Evolutionary conservation across 2,888 invertebrate species (phyloP), one percentile per base, ranked within the genome.

Genomic region (Bembecia ichneumoniformis): DNA sequence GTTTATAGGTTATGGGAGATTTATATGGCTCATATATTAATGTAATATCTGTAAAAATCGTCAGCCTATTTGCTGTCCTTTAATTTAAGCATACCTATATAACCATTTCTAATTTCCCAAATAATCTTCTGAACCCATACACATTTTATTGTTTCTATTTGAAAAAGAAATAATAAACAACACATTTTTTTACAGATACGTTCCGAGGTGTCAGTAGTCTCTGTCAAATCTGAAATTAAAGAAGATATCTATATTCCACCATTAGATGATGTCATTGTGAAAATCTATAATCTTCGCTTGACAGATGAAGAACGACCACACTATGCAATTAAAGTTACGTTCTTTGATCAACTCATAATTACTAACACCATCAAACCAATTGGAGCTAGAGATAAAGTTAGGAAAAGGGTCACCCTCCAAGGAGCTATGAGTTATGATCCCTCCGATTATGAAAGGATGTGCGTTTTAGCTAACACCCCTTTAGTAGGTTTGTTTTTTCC

Each of bases 391-490:
- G 63, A 66, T 13, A 20, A 35, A 1, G 50, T 54, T 0, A 58
- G 51, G n/a, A 53, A 59, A 1, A 57, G 47, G 11, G 51, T 57
- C 0, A 46, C 73, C 16, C 68, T 68, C 1, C 51, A 43, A 11
- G 86, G 84, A 3, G 52, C 52, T 0, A 71, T 86, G 71, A 55
- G 51, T 14, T 86, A 75, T 50, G 80, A 83, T 54, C 83, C 86
- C 0, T 76, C 82, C 0, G 77, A 84, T 62, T 82, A 82, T 52
- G 76, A 77, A 49, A 80, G 74, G 65, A 82, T 86, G 80, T 71
- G 74, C 54, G 50, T 67, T 0, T 78, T 78, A 53, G 80, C 79
- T 15, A 73, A 84, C 56, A 57, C 51, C 49, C 84, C 86, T n/a
- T 58, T 87, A n/a, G 63, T 65, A 48, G 78, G 86, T 86, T 3